phyloP scores from a whole-genome alignment of 2,113 vertebrate species.

The Naja naja region DNA sequence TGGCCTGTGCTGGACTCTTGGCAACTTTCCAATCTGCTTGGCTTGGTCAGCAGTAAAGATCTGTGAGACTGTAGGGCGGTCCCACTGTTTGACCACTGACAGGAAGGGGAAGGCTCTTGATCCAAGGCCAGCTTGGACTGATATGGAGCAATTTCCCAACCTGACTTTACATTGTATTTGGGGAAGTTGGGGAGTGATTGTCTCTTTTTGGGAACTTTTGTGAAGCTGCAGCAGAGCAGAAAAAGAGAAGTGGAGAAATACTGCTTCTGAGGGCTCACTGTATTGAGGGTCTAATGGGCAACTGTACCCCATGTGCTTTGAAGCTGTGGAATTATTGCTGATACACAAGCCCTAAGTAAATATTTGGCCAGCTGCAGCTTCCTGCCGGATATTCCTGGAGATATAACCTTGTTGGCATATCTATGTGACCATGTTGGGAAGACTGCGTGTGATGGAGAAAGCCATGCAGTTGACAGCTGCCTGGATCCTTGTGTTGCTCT shows the following conservation, averaged over 20 bases:
- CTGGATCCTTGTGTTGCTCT: background rate
- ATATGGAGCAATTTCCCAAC: background rate
- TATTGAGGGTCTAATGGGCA: background rate
- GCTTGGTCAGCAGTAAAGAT: background rate
- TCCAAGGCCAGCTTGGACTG: background rate
- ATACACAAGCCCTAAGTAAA: conserved; percentile 1
- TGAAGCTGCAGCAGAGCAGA: background rate
- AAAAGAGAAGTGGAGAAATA: background rate
- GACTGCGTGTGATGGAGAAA: background rate
- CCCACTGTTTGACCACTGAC: background rate
- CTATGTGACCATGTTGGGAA: background rate
- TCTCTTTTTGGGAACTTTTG: background rate
- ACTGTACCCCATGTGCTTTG: background rate
- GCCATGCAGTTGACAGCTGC: background rate
- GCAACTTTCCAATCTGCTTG: background rate
- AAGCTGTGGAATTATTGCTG: background rate
- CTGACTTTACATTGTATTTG: background rate
- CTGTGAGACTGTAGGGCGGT: background rate
- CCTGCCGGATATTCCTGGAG: background rate
- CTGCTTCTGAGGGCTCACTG: too few species aligned
- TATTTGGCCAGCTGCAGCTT: conserved; percentile 14
- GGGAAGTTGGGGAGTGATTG: background rate
- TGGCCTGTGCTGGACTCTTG: background rate
- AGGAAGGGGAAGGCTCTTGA: conserved; percentile 16
- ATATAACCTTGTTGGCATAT: background rate